Evolutionary conservation across 2,888 invertebrate species (phyloP), one percentile per base, ranked within the genome.

Genomic region (Orchestes rusci): DNA sequence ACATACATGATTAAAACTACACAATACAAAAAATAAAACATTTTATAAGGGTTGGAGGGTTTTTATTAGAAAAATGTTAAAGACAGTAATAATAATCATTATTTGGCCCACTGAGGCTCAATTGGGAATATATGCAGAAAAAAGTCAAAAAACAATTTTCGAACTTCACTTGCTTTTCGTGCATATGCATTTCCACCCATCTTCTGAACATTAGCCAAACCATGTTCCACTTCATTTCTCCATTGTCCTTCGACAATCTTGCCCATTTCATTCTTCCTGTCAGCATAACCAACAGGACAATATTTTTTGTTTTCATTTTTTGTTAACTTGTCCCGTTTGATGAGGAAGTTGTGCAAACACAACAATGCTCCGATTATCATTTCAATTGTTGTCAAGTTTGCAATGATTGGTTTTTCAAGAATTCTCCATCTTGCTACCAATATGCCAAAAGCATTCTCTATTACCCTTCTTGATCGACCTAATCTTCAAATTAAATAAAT

Each of bases 141-240:
- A 23, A 7, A 23, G 10, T 23, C 23, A 23, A 10, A 23, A 7
- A 23, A 23, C 23, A 10, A n/a, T n/a, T n/a, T n/a, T n/a, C n/a
- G n/a, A n/a, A n/a, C n/a, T n/a, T n/a, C n/a, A n/a, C n/a, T n/a
- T 47, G 44, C 39, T 35, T 23, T 20, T 43, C 39, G 17, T 23
- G 27, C 8, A 43, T 43, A 38, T 7, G 38, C 28, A 43, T 43
- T 43, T 12, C 27, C 23, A 10, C 43, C 38, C 33, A 43, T 33
- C 31, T 31, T 36, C 30, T 13, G 13, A 10, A n/a, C 33, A 31
- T 18, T 13, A 32, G 13, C 4, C 28, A 43, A 43, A 32, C 23
- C 23, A 27, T 33, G 16, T 32, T n/a, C n/a, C 7, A 43, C 10
- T 20, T 20, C 15, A 28, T 20, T 43, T 16, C 38, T 43, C 38